Percentiles rank a stretch among this genome's conserved stretches.
phyloP scores from a whole-genome alignment of 23 tunicate genomes.

The Diplosoma virens region DNA sequence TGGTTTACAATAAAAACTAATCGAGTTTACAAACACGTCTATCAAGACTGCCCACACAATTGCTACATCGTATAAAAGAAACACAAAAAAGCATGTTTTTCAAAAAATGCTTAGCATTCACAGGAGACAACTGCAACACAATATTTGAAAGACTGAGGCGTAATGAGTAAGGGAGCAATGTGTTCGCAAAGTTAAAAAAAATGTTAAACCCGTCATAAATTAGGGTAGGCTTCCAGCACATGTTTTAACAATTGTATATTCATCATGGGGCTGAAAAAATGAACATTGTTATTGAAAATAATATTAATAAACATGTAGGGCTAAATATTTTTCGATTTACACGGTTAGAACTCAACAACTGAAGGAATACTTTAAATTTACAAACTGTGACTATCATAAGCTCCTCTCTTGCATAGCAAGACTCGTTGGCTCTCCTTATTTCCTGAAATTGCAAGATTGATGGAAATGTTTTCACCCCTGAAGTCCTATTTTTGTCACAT shows the following conservation, averaged over 20 bases:
- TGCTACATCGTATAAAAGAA: slow-evolving; percentile 6
- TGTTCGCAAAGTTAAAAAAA: slow-evolving; percentile 34
- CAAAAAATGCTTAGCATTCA: slow-evolving; percentile 20
- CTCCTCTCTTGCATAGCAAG: slow-evolving; percentile 34
- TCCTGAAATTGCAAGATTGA: slow-evolving; percentile 24
- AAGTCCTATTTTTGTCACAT: slow-evolving; percentile 9
- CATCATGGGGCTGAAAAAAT: slow-evolving; percentile 35
- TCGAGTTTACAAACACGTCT: slow-evolving; percentile 34
- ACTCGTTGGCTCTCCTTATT: slow-evolving; percentile 29
- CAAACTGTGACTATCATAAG: slow-evolving; percentile 14
- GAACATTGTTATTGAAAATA: slow-evolving; percentile 34
- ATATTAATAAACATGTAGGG: too few relatives aligned
- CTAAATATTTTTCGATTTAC: slow-evolving; percentile 31
- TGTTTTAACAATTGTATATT: slow-evolving; percentile 4
- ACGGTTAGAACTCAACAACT: slow-evolving; percentile 30
- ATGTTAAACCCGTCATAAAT: slow-evolving; percentile 9
- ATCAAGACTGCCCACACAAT: slow-evolving; percentile 40
- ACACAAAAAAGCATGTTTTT: slow-evolving; percentile 11
- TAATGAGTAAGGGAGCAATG: slow-evolving; percentile 39
- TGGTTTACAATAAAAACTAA: slow-evolving; percentile 33
- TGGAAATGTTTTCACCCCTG: slow-evolving; percentile 21
- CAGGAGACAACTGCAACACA: slow-evolving; percentile 42
- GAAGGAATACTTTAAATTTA: slow-evolving; percentile 31
- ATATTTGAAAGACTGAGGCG: slow-evolving; percentile 35
- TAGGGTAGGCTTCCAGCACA: slow-evolving; percentile 29